Percentiles rank a stretch among this genome's conserved stretches.
Evolutionary conservation across 1,140 invertebrate species (phyloP).

Genomic region (Sarcophaga bullata): DNA sequence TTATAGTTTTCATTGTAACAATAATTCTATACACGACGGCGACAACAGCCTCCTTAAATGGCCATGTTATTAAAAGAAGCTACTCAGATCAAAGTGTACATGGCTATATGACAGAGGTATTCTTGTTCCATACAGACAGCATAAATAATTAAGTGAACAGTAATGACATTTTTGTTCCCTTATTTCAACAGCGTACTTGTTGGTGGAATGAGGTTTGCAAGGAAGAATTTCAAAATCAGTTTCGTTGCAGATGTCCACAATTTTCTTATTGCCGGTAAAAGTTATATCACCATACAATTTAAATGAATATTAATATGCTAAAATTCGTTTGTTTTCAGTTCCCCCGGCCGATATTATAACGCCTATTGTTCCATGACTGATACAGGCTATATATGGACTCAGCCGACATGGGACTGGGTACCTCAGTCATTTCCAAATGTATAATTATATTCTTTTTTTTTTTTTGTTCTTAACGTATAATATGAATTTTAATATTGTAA

Average conservation of each 20-base stretch:
- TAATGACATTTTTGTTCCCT: not conserved
- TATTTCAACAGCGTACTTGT: slow-evolving; percentile 78
- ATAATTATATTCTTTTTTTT: not conserved
- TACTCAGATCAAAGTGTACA: slow-evolving; percentile 81
- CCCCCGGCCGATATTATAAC: slow-evolving; percentile 89
- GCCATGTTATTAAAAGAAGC: slow-evolving; percentile 74
- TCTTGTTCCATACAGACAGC: not conserved
- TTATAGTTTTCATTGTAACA: slow-evolving; percentile 46
- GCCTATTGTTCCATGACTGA: slow-evolving; percentile 89
- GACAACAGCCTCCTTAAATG: slow-evolving; percentile 73
- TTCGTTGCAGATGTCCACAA: slow-evolving; percentile 85
- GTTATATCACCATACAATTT: not conserved
- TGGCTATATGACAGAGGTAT: slow-evolving; percentile 82
- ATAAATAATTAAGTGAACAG: not conserved
- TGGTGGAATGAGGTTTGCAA: slow-evolving; percentile 95
- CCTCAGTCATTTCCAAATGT: slow-evolving; percentile 38
- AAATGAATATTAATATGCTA: not conserved
- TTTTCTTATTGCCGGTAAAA: slow-evolving; percentile 84
- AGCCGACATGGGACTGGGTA: slow-evolving; percentile 74
- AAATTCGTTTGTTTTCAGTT: slow-evolving; percentile 49
- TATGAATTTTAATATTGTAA: no score
- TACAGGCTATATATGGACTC: slow-evolving; percentile 89
- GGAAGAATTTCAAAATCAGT: slow-evolving; percentile 87
- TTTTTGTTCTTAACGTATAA: no score
- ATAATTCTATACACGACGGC: slow-evolving; percentile 41